Evolutionary conservation across 2,888 invertebrate genomes (phyloP), one percentile per base, ranked within the genome.

Genomic region (Microctonus aethiopoides): DNA sequence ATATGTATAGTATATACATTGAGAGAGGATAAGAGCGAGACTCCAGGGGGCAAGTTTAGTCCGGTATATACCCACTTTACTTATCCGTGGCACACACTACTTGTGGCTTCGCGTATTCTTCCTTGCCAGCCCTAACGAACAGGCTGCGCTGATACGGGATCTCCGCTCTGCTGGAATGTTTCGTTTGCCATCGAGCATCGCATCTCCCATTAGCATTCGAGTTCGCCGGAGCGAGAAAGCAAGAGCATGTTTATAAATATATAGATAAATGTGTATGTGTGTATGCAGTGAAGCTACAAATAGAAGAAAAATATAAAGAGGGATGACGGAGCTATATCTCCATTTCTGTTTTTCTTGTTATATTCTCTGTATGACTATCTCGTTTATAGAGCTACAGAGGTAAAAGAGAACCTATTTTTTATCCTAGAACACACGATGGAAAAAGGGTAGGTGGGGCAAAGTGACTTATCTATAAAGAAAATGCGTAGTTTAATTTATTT

Each of bases 201-300:
- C 78, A 80, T 81, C 81, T 80, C 78, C 79, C 79, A 82, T 82
- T 83, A 82, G 82, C 81, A 80, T 82, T 79, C 77, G 75, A 77
- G 75, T 72, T 76, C 71, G 73, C 75, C 75, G 65, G 63, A 68
- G 66, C 39, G 52, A 67, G 46, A 62, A 32, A 54, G 61, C 36
- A 29, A 57, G 24, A 16, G 66, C 57, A 29, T n/a, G n/a, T n/a
- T n/a, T 39, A 57, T 41, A 22, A n/a, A 41, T n/a, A 41, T 41
- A 41, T n/a, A 46, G 1, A 46, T 6, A 46, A n/a, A 46, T n/a
- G n/a, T n/a, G n/a, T n/a, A n/a, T n/a, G n/a, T n/a, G n/a, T 39
- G n/a, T 39, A 39, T n/a, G 39, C 39, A 39, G 34, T n/a, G n/a
- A 13, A 54, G 62, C 11, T 26, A 29, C 32, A 64, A 51, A 62